Conservation (phyloP, 92 coral and sea anemone genomes). For the Hydrozoanthus gracilis region DNA sequence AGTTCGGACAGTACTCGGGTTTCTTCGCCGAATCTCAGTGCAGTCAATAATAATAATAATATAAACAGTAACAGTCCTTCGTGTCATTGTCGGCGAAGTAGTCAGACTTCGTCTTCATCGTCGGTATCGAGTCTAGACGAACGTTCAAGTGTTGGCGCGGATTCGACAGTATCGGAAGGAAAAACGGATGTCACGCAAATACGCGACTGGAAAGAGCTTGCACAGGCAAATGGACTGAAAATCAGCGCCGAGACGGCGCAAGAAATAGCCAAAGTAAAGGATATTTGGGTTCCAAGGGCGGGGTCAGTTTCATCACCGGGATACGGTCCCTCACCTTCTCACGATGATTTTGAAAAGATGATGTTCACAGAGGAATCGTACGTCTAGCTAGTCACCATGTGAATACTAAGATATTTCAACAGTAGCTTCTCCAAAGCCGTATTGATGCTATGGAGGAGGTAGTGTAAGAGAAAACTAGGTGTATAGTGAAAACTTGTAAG, state of each 20-base stretch:
- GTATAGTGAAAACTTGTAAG: background rate
- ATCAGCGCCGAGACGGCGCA: conserved; percentile 90
- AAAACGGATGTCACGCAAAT: conserved; percentile 93
- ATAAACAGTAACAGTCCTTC: conserved; percentile 41
- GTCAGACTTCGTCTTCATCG: conserved; percentile 95
- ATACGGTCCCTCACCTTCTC: conserved; percentile 73
- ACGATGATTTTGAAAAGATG: conserved; percentile 94
- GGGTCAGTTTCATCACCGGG: conserved; percentile 23
- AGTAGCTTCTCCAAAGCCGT: background rate
- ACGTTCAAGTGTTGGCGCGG: conserved; percentile 85
- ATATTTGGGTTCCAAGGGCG: conserved; percentile 60
- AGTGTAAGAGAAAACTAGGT: conserved; percentile 33
- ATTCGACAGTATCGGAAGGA: conserved; percentile 79
- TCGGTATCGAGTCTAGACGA: conserved; percentile 98
- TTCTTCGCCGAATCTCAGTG: conserved; percentile 48
- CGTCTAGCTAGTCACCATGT: conserved; percentile 60
- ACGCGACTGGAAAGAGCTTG: conserved; percentile 90
- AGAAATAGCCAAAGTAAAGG: conserved; percentile 85
- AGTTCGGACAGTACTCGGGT: conserved; percentile 63
- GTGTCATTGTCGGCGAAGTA: conserved; percentile 76
- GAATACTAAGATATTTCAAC: background rate
- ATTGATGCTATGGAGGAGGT: background rate
- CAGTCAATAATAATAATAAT: conserved; percentile 30
- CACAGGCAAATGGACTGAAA: conserved; percentile 92
- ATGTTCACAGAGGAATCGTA: conserved; percentile 98